Conservation (phyloP, 2,888 invertebrate species). For the Orchestes rusci region DNA sequence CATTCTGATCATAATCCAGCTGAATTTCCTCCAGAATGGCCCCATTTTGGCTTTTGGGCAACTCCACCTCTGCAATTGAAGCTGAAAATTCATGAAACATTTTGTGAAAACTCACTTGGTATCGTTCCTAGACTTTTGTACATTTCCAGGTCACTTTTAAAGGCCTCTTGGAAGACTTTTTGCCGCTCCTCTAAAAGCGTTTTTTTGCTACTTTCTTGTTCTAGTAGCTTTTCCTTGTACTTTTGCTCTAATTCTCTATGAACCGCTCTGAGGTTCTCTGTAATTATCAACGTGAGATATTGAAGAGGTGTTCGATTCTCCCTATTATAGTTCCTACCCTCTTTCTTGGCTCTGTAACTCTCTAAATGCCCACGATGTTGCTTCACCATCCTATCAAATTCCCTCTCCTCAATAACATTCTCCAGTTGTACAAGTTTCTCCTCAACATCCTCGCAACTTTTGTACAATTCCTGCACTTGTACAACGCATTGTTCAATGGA, state of each 20-base stretch:
- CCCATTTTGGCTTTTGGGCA: slow-evolving; percentile 34
- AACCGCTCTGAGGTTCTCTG: slow-evolving; percentile 42
- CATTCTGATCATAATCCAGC: slow-evolving; percentile 53
- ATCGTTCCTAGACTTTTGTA: slow-evolving; percentile 57
- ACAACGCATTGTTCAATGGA: slow-evolving; percentile 49
- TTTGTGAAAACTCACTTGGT: slow-evolving; percentile 46
- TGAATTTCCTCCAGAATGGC: slow-evolving; percentile 58
- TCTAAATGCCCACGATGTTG: slow-evolving; percentile 66
- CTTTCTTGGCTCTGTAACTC: slow-evolving; percentile 54
- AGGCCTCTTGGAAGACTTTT: slow-evolving; percentile 62
- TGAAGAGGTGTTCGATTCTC: neutral
- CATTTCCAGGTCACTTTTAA: slow-evolving; percentile 57
- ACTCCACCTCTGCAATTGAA: slow-evolving; percentile 28
- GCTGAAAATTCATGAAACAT: neutral
- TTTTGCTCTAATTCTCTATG: slow-evolving; percentile 50
- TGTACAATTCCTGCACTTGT: slow-evolving; percentile 50
- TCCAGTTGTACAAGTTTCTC: slow-evolving; percentile 57
- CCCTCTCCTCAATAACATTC: slow-evolving; percentile 60
- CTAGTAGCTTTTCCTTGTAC: slow-evolving; percentile 51
- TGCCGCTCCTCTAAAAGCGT: slow-evolving; percentile 56
- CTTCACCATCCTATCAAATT: slow-evolving; percentile 62
- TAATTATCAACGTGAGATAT: slow-evolving; percentile 19
- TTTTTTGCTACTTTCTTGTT: slow-evolving; percentile 51
- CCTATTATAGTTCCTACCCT: slow-evolving; percentile 46
- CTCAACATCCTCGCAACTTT: slow-evolving; percentile 57